Evolutionary conservation across 1,140 invertebrate genomes (phyloP), one percentile per base, ranked within the genome.

Genomic region (Hylyphantes graminicola): DNA sequence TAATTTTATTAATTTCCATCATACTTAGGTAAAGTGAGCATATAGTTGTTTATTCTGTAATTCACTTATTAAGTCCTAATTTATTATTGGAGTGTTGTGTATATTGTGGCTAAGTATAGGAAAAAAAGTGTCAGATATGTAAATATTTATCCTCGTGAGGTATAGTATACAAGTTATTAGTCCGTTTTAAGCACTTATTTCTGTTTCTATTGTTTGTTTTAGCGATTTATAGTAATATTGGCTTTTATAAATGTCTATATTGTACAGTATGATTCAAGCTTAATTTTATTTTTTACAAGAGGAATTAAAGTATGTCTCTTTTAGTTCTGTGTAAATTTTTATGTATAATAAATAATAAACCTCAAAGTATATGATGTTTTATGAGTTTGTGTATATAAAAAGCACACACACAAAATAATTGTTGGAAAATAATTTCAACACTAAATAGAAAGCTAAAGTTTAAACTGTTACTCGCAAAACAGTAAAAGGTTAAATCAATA

Each of bases 231-330:
- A 50, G 73, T 81, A 51, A 10, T 63, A 73, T 73, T 61, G 21
- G n/a, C 70, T 75, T 83, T 83, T 67, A 83, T 74, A 63, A 83
- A 83, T 83, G 80, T 83, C 35, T 83, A 83, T 83, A 83, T 74
- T 83, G 80, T 83, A 83, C 80, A 83, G 80, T 83, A 83, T 55
- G 74, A 73, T 53, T 65, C 53, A 73, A 63, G 64, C 50, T 63
- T 73, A 57, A 83, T 83, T 75, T 83, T 83, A 83, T 83, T 83
- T 83, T 83, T 83, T 83, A 83, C 80, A 65, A 83, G 65, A 59
- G 68, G 73, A 73, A 19, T 21, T 73, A 68, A 80, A 81, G 63
- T 81, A 81, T 61, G 79, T 83, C 21, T 65, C 54, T 74, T 81
- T 83, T 51, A 83, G 80, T 83, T 83, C 80, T 83, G 80, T 83